A percentile compares a stretch with the other conserved stretches of the same genome.
Evolutionary conservation across 2,888 invertebrate genomes (phyloP).

Genomic region (Didymodactylos carnosus): DNA sequence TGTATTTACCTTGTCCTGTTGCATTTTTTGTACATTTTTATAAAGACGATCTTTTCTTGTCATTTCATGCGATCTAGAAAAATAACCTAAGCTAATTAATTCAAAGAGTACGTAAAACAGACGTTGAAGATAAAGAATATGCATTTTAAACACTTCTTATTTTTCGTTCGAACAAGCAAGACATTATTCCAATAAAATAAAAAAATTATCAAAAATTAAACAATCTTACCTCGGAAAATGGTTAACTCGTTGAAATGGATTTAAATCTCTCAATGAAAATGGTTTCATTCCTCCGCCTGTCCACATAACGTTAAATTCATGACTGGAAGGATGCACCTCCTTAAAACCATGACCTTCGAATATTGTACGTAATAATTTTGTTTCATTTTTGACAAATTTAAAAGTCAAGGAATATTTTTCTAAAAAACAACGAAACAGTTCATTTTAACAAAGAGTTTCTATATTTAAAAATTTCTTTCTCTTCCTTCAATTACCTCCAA

Average conservation of each 20-base stretch:
- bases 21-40: conserved; percentile 36
- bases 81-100: neutral
- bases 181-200: too few relatives aligned
- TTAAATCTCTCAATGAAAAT: conserved; percentile 55
- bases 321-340: conserved; percentile 45
- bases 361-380: conserved; percentile 32
- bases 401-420: conserved; percentile 33
- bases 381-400: conserved; percentile 36
- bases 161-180: too few relatives aligned
- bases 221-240: conserved; percentile 53
- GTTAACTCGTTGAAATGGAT: conserved; percentile 76
- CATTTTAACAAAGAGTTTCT: too few relatives aligned
- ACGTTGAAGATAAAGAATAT: too few relatives aligned
- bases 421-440: too few relatives aligned
- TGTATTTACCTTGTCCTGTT: conserved; percentile 34
- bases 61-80: conserved; percentile 55
- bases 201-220: too few relatives aligned
- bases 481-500: too few relatives aligned
- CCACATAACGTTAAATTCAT: conserved; percentile 68
- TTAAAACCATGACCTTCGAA: conserved; percentile 32
- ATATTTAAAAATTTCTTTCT: too few relatives aligned
- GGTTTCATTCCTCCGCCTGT: conserved; percentile 77
- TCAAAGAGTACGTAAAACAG: too few relatives aligned
- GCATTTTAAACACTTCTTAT: too few relatives aligned
- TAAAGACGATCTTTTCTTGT: conserved; percentile 83